Conservation (phyloP, 2,888 invertebrate genomes). For the Dendrolimus houi region DNA sequence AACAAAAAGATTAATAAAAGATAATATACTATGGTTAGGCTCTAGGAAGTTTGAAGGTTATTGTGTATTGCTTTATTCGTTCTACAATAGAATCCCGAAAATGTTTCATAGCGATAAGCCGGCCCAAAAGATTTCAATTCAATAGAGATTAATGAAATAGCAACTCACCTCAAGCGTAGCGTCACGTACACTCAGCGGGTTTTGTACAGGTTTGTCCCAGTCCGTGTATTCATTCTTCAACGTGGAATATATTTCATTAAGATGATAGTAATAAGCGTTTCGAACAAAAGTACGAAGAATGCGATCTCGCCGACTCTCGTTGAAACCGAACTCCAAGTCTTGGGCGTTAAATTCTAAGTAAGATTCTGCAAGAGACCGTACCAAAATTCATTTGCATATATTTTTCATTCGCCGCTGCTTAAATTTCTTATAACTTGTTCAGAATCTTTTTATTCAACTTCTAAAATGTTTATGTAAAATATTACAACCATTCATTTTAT, state of each 20-base stretch:
- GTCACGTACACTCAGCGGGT: constrained; percentile 90
- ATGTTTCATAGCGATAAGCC: neutral
- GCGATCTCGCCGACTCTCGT: constrained; percentile 90
- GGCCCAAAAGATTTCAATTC: neutral
- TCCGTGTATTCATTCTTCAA: constrained; percentile 97
- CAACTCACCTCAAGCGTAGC: constrained; percentile 81
- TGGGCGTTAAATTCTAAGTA: constrained; percentile 88
- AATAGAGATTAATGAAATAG: neutral
- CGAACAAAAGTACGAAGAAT: constrained; percentile 94
- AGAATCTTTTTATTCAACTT: constrained; percentile 5
- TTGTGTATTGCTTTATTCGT: too few relatives aligned
- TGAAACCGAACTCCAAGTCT: constrained; percentile 93
- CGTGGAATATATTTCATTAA: constrained; percentile 96
- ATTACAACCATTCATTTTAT: neutral
- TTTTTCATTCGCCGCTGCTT: constrained; percentile 28
- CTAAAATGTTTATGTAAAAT: constrained; percentile 1
- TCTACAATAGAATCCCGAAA: neutral
- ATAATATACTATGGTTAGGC: too few relatives aligned
- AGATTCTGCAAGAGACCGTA: constrained; percentile 77
- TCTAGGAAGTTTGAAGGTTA: too few relatives aligned
- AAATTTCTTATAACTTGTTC: constrained; percentile 17
- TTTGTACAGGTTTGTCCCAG: constrained; percentile 93
- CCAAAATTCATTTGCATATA: constrained; percentile 48
- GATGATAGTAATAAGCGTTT: constrained; percentile 95
- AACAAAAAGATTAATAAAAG: too few relatives aligned